Evolutionary conservation across 2,888 invertebrate species (phyloP).

Genomic region (Protula sp.): DNA sequence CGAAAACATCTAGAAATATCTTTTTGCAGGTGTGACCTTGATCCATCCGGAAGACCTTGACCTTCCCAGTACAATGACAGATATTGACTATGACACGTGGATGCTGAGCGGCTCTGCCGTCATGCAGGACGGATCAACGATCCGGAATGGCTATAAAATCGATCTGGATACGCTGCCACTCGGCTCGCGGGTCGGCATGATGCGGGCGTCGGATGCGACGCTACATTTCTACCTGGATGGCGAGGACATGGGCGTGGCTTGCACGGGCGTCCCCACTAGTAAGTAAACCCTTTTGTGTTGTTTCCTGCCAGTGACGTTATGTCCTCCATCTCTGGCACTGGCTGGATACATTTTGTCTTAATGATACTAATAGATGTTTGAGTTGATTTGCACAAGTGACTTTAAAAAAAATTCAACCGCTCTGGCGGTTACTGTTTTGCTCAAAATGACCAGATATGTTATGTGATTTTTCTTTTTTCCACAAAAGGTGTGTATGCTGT

Average conservation of each 20-base stretch:
- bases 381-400: too few species aligned
- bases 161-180: slow-evolving; percentile 77
- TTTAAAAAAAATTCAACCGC: too few species aligned
- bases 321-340: too few species aligned
- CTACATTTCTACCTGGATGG: slow-evolving; percentile 50
- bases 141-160: slow-evolving; percentile 76
- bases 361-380: too few species aligned
- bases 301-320: neutral
- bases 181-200: slow-evolving; percentile 78
- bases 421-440: too few species aligned
- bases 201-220: slow-evolving; percentile 77
- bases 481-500: slow-evolving; percentile 82
- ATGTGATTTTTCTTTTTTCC: too few species aligned
- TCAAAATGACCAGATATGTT: too few species aligned
- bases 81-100: slow-evolving; percentile 85
- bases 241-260: slow-evolving; percentile 47
- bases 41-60: slow-evolving; percentile 86
- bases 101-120: slow-evolving; percentile 84
- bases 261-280: slow-evolving; percentile 43
- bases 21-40: slow-evolving; percentile 69
- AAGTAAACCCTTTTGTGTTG: slow-evolving; percentile 1
- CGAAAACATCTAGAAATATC: too few species aligned
- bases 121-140: slow-evolving; percentile 82
- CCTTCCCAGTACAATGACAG: slow-evolving; percentile 82
- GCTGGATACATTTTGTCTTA: too few species aligned